These are phyloP conservation scores for Macrosiphum euphorbiae DNA, from an alignment of 2,888 invertebrate genomes.

Conservation along the genomic window DNA sequence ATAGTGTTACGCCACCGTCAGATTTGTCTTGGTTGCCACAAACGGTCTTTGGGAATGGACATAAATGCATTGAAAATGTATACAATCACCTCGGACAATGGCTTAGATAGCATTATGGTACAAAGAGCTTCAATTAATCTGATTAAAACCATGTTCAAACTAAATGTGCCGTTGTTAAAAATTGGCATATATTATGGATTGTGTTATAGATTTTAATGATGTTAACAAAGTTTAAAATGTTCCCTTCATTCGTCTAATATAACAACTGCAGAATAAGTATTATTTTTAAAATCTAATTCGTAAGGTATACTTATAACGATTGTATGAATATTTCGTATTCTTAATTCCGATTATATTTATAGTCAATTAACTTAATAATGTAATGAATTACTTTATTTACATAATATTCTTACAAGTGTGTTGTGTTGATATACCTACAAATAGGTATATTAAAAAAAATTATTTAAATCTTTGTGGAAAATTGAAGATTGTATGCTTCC, in stretches of 20 bases:
- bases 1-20: not conserved
- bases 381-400: not conserved
- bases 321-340: not conserved
- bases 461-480: not conserved
- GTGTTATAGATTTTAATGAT: not conserved
- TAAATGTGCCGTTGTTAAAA: slow-evolving; percentile 7
- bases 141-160: slow-evolving; percentile 28
- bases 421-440: too few species aligned
- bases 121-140: slow-evolving; percentile 24
- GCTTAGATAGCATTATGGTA: not conserved
- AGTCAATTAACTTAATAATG: not conserved
- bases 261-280: not conserved
- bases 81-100: not conserved
- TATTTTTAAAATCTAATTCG: not conserved
- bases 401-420: not conserved
- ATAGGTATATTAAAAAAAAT: not conserved
- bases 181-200: not conserved
- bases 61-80: slow-evolving; percentile 5
- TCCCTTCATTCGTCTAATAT: not conserved
- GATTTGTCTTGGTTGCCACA: not conserved
- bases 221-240: slow-evolving; percentile 6
- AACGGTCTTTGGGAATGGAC: not conserved
- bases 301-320: not conserved
- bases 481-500: not conserved
- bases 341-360: not conserved